Evolutionary conservation across 2,888 invertebrate species (phyloP).

Genomic region (Drosophila stalkeri): DNA sequence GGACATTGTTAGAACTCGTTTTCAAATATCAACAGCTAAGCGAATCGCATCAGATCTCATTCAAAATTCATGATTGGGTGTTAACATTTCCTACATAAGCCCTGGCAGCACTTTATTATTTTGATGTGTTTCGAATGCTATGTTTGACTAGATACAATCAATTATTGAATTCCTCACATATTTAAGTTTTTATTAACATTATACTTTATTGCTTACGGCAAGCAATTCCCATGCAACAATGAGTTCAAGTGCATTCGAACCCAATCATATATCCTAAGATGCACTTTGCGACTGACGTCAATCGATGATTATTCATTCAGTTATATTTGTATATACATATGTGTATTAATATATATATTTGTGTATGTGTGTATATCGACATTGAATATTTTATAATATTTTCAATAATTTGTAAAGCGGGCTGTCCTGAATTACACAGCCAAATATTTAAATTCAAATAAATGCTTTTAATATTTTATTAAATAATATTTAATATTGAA

Average conservation of each 20-base stretch:
- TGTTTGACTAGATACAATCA: not conserved
- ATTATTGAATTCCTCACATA: not conserved
- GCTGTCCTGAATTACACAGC: too few species aligned
- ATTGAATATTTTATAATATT: too few species aligned
- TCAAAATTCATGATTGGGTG: slow-evolving; percentile 8
- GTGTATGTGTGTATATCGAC: too few species aligned
- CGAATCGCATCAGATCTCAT: not conserved
- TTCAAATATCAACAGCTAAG: slow-evolving; percentile 19
- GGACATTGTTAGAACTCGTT: slow-evolving; percentile 21
- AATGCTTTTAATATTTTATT: too few species aligned
- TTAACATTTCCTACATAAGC: slow-evolving; percentile 15
- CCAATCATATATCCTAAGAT: slow-evolving; percentile 10
- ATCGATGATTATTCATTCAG: slow-evolving; percentile 39
- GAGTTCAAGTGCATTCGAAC: slow-evolving; percentile 7
- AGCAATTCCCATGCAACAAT: slow-evolving; percentile 8
- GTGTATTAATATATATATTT: too few species aligned
- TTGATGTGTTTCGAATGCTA: not conserved
- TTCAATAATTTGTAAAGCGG: too few species aligned
- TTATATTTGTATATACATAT: not conserved
- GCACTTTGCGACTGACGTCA: slow-evolving; percentile 46
- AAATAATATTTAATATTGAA: too few species aligned
- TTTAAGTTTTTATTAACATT: not conserved
- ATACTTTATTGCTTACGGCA: not conserved
- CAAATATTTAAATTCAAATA: too few species aligned
- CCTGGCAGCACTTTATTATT: not conserved